Conservation (phyloP, 2,888 invertebrate genomes). For the Ametastegia equiseti region DNA sequence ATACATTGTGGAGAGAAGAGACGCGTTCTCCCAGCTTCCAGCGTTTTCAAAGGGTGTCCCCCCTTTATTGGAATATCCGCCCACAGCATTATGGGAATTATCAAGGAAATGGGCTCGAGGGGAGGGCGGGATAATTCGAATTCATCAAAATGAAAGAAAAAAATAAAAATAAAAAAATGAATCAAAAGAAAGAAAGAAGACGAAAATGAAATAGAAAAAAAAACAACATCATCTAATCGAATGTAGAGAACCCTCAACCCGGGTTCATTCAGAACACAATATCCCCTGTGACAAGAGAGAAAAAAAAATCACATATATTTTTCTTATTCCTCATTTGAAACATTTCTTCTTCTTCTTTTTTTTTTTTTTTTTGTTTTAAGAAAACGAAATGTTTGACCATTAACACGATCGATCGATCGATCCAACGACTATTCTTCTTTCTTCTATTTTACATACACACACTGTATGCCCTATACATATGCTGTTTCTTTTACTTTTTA, state of each 20-base stretch:
- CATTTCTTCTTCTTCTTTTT: no score
- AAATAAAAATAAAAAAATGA: conserved; percentile 50
- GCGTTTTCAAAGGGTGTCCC: conserved; percentile 57
- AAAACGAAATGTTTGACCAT: no score
- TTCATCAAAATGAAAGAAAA: conserved; percentile 54
- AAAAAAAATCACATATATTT: no score
- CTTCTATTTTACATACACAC: neutral
- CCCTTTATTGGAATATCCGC: conserved; percentile 76
- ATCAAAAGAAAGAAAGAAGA: neutral
- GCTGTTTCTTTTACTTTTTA: no score
- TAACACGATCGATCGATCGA: neutral
- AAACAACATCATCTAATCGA: no score
- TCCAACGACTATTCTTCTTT: neutral
- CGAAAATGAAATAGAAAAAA: neutral
- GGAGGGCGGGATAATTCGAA: conserved; percentile 58
- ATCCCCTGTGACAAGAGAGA: no score
- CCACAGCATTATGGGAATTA: conserved; percentile 75
- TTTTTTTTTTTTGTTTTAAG: no score
- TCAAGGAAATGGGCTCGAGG: conserved; percentile 73
- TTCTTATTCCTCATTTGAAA: no score
- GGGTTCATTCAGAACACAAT: neutral
- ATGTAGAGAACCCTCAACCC: neutral
- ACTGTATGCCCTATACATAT: no score
- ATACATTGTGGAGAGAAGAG: neutral
- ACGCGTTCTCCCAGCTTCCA: conserved; percentile 43